Evolutionary conservation across 2,888 invertebrate genomes (phyloP), one percentile per base, ranked within the genome.

Genomic region (Apamea monoglypha): DNA sequence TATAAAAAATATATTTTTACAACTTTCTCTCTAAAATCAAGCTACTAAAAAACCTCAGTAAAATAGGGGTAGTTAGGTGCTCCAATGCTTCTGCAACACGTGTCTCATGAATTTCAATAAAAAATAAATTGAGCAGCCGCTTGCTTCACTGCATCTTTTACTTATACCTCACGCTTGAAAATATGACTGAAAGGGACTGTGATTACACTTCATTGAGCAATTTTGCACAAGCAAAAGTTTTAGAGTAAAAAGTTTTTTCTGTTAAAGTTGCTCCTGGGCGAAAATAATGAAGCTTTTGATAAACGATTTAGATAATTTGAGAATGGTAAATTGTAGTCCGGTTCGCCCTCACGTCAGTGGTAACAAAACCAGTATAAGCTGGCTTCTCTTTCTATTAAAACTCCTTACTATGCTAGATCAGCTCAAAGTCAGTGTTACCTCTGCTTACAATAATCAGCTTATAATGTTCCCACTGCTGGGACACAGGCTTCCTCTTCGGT

Each of bases 71-170:
- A 71, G 67, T 84, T 74, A 74, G 50, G 53, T 50, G 63, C 67
- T 83, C 47, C 53, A 59, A 67, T 67, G 84, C 32, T 16, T 70
- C n/a, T 59, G 36, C 32, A 56, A 87, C 44, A 72, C 56, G 53
- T 78, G 61, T 64, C 79, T 84, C 80, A 84, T 84, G 79, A 87
- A 87, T 84, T 63, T 87, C 50, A 84, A 75, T 87, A 84, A 84
- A 84, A 85, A 84, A 63, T 73, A 76, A 84, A 87, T 84, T 80
- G 72, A 68, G 32, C 79, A 72, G 71, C 14, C 71, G 47, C 53
- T 47, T 74, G 68, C 63, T 66, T 63, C 47, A 63, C 63, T 63
- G 56, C 85, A 80, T 70, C 72, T 75, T 73, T 80, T 63, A 59
- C 75, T 73, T 32, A 75, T 67, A 75, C 73, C 32, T 79, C 53